Percentiles rank a stretch among this genome's conserved stretches.
Conservation (phyloP, 2,113 vertebrate genomes). For the Tringa solitaria region DNA sequence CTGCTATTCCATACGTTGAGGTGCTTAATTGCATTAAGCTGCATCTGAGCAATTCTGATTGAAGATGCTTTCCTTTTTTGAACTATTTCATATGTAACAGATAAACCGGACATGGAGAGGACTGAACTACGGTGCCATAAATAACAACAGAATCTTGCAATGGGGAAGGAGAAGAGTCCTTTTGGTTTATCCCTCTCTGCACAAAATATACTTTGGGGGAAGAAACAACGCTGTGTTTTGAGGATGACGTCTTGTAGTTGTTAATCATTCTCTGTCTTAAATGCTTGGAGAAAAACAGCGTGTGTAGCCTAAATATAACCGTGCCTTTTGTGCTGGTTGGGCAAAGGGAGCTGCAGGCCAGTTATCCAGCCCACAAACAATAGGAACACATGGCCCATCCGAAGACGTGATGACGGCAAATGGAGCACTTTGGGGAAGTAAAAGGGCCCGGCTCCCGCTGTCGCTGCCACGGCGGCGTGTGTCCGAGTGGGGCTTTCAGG, state of each 20-base stretch:
- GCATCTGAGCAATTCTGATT: background rate
- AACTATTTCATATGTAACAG: background rate
- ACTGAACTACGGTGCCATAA: background rate
- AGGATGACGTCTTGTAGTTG: background rate
- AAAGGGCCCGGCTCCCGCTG: background rate
- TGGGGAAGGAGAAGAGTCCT: background rate
- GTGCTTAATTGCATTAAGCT: conserved; percentile 18
- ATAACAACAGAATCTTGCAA: background rate
- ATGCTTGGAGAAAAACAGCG: background rate
- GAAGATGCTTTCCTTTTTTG: background rate
- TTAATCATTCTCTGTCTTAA: background rate
- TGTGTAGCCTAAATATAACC: conserved; percentile 5
- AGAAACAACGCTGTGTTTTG: background rate
- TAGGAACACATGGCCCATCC: background rate
- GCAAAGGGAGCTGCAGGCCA: conserved; percentile 5
- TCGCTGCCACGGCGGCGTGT: fast-evolving
- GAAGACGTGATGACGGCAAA: background rate
- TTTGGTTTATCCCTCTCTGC: background rate
- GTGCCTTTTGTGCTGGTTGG: background rate
- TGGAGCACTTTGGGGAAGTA: background rate
- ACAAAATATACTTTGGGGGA: background rate
- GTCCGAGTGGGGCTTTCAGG: background rate
- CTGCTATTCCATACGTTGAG: background rate
- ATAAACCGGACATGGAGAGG: background rate
- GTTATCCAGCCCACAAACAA: background rate